Evolutionary conservation across 2,797 vertebrate genomes (phyloP).

Genomic region (Varecia variegata): DNA sequence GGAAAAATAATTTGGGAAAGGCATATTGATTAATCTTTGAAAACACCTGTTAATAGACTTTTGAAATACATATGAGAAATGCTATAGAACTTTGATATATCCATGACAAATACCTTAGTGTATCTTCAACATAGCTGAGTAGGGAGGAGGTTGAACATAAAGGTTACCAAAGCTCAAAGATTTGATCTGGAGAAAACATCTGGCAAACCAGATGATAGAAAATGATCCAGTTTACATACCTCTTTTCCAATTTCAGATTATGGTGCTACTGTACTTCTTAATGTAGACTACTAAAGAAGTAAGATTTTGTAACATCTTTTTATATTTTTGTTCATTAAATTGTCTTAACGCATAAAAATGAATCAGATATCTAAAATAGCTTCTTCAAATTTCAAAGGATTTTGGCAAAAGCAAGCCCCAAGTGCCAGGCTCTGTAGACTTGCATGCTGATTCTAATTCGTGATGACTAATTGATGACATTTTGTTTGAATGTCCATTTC

Average conservation of each 20-base stretch:
- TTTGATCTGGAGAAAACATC: neutral
- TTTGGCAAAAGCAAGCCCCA: slow-evolving; percentile 71
- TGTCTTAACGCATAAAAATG: slow-evolving; percentile 62
- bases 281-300: neutral
- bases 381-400: slow-evolving; percentile 65
- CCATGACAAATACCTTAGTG: neutral
- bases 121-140: neutral
- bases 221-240: neutral
- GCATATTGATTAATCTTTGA: neutral
- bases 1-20: neutral
- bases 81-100: neutral
- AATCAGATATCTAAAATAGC: slow-evolving; percentile 70
- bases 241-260: neutral
- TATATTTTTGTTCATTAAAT: slow-evolving; percentile 39
- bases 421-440: slow-evolving; percentile 52
- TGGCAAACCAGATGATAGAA: neutral
- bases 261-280: neutral
- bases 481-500: slow-evolving; percentile 52
- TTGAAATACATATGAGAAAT: neutral
- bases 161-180: neutral
- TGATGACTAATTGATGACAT: slow-evolving; percentile 55
- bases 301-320: neutral
- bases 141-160: neutral
- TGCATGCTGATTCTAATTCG: slow-evolving; percentile 46
- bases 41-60: neutral